These are phyloP conservation scores for Clarias fuscus DNA, from an alignment of 2,797 vertebrate genomes.

Conservation along the genomic window DNA sequence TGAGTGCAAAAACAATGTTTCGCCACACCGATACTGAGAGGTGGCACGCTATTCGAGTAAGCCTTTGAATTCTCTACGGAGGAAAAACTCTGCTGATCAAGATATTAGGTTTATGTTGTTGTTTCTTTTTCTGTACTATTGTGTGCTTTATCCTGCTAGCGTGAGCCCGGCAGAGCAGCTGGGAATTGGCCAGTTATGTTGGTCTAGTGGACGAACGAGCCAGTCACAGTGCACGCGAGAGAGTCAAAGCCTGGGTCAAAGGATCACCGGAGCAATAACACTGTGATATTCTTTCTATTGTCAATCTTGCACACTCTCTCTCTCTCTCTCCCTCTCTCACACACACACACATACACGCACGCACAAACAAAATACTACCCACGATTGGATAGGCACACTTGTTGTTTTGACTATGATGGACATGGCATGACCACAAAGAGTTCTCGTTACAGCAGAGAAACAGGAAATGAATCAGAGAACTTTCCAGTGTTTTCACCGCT, in stretches of 20 bases:
- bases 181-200: conserved; percentile 21
- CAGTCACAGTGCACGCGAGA: conserved; percentile 72
- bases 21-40: conserved; percentile 8
- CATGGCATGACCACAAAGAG: conserved; percentile 75
- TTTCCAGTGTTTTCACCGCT: conserved; percentile 59
- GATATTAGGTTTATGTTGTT: conserved; percentile 2
- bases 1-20: background rate
- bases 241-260: conserved; percentile 75
- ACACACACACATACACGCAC: conserved; percentile 7
- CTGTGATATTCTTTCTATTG: conserved; percentile 68
- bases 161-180: conserved; percentile 16
- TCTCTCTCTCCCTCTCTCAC: conserved; percentile 32
- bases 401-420: conserved; percentile 80
- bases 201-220: conserved; percentile 59
- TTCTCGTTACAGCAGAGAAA: conserved; percentile 64
- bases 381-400: conserved; percentile 75
- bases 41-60: background rate
- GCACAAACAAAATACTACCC: conserved; percentile 70
- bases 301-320: background rate
- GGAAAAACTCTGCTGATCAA: conserved; percentile 31
- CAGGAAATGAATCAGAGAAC: conserved; percentile 63
- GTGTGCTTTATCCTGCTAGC: conserved; percentile 21
- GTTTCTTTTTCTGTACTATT: background rate
- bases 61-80: conserved; percentile 19
- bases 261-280: conserved; percentile 72